These are phyloP conservation scores for Dynastes tityus DNA, from an alignment of 2,888 invertebrate species.

Conservation along the genomic window DNA sequence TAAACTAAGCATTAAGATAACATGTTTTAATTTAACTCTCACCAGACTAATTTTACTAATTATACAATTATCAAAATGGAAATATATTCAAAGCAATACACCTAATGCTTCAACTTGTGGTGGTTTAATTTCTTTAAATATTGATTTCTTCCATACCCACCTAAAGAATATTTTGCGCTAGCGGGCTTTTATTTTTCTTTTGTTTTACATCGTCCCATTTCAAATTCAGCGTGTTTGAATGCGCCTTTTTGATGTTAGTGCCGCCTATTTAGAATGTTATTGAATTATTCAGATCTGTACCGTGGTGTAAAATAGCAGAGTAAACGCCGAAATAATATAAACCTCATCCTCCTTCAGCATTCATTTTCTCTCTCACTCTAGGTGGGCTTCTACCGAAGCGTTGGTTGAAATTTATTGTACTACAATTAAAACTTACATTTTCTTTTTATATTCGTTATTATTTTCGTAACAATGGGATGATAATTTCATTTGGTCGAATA, in stretches of 20 bases:
- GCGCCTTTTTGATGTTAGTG: slow-evolving; percentile 66
- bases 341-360: slow-evolving; percentile 61
- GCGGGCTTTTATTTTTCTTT: slow-evolving; percentile 31
- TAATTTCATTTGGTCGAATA: not conserved
- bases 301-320: slow-evolving; percentile 66
- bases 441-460: slow-evolving; percentile 42
- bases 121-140: slow-evolving; percentile 13
- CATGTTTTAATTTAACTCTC: not conserved
- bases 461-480: slow-evolving; percentile 20
- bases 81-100: slow-evolving; percentile 11
- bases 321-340: slow-evolving; percentile 66
- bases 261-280: slow-evolving; percentile 67
- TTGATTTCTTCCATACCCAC: slow-evolving; percentile 8
- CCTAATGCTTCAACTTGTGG: not conserved
- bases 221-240: slow-evolving; percentile 53
- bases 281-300: slow-evolving; percentile 68
- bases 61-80: slow-evolving; percentile 6
- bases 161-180: slow-evolving; percentile 7
- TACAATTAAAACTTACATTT: slow-evolving; percentile 47
- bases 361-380: not conserved
- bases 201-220: slow-evolving; percentile 38
- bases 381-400: slow-evolving; percentile 13
- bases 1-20: slow-evolving; percentile 2
- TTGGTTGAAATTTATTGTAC: slow-evolving; percentile 23
- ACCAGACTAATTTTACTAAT: slow-evolving; percentile 12